Base-by-base conservation (phyloP, 2,797 vertebrate species). In the Leptoclinus maculatus region DNA sequence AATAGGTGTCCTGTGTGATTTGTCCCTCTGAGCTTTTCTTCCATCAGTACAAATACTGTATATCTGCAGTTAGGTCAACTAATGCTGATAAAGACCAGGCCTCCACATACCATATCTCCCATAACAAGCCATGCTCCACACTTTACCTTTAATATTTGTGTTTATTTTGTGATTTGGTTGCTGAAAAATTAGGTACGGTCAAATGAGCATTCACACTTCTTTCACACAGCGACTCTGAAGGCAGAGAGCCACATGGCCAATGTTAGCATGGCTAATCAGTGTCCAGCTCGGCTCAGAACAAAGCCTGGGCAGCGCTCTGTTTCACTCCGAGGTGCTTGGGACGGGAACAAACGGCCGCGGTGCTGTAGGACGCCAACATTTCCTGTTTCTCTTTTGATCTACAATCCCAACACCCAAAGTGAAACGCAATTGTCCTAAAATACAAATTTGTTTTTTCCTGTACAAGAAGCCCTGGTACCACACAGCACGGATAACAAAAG, bases 231-330 rank as follows among this genome's bases (percentile, higher is more conserved):
- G 4, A 72, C 64, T 86, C 51, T 80, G 77, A 43, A 75, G 78
- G 84, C 87, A 47, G 7, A 13, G 21, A 69, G 87, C 83, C 86
- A 89, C 86, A 87, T 85, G 83, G 88, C 86, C 43, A 11, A 8
- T 27, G 83, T 21, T 39, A 76, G 86, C 84, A 21, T 45, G 57
- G 87, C 85, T 84, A 88, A 87, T 87, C 81, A 4, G 65, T 75
- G 83, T 90, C 88, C 88, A 74, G 66, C 76, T 72, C 65, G 67
- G 78, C 78, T 82, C 71, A 84, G 73, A 92, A 89, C 90, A 93
- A 93, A 93, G 89, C 72, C 82, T 82, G 88, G 88, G 81, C 87
- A 87, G 25, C 0, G 74, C 43, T 80, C 41, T 16, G 53, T 13
- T 81, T 53, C 51, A 39, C 73, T 72, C 82, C 79, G 67, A 27